A percentile compares a stretch with the other conserved stretches of the same genome.
phyloP scores from a whole-genome alignment of 2,888 invertebrate genomes.

The Lomographa bimaculata region DNA sequence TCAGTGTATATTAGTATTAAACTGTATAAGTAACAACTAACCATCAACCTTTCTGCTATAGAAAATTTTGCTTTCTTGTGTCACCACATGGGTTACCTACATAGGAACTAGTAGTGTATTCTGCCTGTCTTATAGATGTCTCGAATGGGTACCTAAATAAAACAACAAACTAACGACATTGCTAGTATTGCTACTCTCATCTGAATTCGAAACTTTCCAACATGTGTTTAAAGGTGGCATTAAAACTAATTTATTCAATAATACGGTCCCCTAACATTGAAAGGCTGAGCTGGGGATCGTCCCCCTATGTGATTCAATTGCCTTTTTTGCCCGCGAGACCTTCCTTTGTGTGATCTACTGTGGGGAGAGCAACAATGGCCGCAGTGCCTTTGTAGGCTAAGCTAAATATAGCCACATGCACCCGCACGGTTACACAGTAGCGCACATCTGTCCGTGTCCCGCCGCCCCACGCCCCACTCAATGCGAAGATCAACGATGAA shows the following conservation, averaged over 20 bases:
- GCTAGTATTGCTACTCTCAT: no score
- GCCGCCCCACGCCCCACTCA: slow-evolving; percentile 42
- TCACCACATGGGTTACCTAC: no score
- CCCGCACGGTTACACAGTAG: slow-evolving; percentile 58
- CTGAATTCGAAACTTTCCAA: no score
- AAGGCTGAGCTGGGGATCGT: slow-evolving; percentile 68
- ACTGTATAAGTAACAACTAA: no score
- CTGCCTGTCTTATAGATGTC: no score
- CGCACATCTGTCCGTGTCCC: slow-evolving; percentile 70
- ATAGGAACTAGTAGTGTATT: no score
- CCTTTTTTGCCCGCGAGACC: slow-evolving; percentile 75
- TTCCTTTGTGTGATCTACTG: slow-evolving; percentile 71
- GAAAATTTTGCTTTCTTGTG: no score
- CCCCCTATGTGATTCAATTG: slow-evolving; percentile 70
- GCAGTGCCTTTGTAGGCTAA: slow-evolving; percentile 70
- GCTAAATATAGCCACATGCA: slow-evolving; percentile 77
- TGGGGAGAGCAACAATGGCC: slow-evolving; percentile 76
- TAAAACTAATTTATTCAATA: slow-evolving; percentile 54
- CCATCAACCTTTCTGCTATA: no score
- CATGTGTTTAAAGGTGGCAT: slow-evolving; percentile 48
- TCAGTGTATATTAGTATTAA: no score
- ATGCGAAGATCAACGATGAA: slow-evolving; percentile 43
- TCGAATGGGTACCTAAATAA: no score
- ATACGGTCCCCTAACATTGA: slow-evolving; percentile 59
- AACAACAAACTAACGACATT: no score